Evolutionary conservation across 2,113 vertebrate genomes (phyloP).

Genomic region (Ameiurus melas): DNA sequence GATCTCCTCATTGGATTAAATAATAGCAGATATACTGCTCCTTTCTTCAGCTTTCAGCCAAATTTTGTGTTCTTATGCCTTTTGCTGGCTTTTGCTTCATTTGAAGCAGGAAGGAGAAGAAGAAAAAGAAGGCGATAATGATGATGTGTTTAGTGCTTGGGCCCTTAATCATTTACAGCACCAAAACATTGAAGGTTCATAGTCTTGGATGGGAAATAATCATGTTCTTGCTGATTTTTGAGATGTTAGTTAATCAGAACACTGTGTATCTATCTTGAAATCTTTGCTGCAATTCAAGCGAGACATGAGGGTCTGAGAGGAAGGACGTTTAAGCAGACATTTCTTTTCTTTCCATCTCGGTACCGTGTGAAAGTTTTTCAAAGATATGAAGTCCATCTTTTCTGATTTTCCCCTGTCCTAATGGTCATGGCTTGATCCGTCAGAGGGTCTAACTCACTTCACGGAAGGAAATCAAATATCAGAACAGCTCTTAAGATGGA

Average conservation of each 20-base stretch:
- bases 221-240: neutral
- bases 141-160: neutral
- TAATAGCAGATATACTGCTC: neutral
- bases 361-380: neutral
- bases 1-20: neutral
- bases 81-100: neutral
- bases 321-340: neutral
- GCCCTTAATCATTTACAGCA: neutral
- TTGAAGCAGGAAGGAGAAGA: neutral
- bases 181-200: neutral
- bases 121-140: neutral
- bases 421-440: neutral
- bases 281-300: neutral
- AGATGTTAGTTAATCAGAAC: neutral
- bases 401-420: neutral
- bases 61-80: neutral
- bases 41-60: neutral
- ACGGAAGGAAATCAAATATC: neutral
- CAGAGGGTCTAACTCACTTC: neutral
- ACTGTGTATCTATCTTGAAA: neutral
- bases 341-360: neutral
- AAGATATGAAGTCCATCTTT: neutral
- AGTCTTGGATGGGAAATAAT: neutral
- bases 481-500: neutral
- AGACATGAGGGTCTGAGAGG: neutral